A percentile compares a stretch with the other conserved stretches of the same genome.
phyloP scores from a whole-genome alignment of 2,113 vertebrate species.

The Neogale vison region DNA sequence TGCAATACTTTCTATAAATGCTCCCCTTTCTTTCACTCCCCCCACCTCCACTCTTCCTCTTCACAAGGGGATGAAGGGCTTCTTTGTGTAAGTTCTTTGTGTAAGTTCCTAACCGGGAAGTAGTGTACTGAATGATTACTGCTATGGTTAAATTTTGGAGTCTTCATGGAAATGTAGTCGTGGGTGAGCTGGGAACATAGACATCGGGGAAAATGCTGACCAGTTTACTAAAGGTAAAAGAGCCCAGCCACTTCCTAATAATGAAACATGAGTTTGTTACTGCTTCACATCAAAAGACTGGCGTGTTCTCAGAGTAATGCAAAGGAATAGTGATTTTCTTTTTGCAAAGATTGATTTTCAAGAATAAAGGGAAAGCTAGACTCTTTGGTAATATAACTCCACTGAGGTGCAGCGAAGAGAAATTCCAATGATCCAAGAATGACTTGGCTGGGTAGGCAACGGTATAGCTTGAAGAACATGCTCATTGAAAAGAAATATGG shows the following conservation, averaged over 20 bases:
- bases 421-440: neutral
- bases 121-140: neutral
- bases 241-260: neutral
- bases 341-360: constrained; percentile 50
- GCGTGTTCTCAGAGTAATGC: neutral
- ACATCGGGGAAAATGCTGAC: neutral
- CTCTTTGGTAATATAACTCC: neutral
- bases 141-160: neutral
- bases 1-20: neutral
- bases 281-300: neutral
- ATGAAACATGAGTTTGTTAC: constrained; percentile 10
- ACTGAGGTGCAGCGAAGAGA: neutral
- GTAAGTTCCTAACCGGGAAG: neutral
- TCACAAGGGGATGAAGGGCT: neutral
- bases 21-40: neutral
- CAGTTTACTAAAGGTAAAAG: neutral
- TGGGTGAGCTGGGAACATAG: neutral
- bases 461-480: neutral
- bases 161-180: neutral
- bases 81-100: constrained; percentile 18
- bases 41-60: neutral
- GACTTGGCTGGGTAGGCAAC: neutral
- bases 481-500: constrained; percentile 33
- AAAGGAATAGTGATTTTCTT: neutral
- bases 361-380: neutral